Evolutionary conservation across 2,113 vertebrate genomes (phyloP).

Genomic region (Ophthalmolycus amberensis): DNA sequence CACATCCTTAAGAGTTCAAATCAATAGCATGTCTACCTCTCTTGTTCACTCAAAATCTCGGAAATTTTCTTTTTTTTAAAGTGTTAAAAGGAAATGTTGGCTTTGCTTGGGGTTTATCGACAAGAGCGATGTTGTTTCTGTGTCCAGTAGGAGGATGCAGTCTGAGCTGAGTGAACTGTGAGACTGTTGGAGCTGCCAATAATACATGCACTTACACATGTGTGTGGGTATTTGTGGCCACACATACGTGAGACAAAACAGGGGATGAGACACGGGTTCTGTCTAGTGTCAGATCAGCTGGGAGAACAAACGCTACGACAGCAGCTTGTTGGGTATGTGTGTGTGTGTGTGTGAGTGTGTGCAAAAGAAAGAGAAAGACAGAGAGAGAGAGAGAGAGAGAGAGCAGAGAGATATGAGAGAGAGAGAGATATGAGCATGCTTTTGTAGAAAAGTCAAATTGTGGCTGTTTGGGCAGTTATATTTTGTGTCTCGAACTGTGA

Average conservation of each 20-base stretch:
- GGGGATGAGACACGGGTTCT: slow-evolving; percentile 72
- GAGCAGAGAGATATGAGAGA: slow-evolving; percentile 13
- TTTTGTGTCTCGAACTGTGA: not conserved
- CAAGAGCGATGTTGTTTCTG: slow-evolving; percentile 10
- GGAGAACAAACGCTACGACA: slow-evolving; percentile 70
- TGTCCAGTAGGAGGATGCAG: slow-evolving; percentile 28
- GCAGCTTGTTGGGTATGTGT: slow-evolving; percentile 65
- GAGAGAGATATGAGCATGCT: not conserved
- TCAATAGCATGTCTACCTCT: slow-evolving; percentile 6
- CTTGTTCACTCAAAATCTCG: not conserved
- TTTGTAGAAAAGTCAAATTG: slow-evolving; percentile 28
- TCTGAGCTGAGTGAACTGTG: slow-evolving; percentile 37
- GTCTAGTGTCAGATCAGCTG: slow-evolving; percentile 76
- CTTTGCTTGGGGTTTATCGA: slow-evolving; percentile 8
- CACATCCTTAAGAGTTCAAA: slow-evolving; percentile 4
- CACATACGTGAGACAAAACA: slow-evolving; percentile 56
- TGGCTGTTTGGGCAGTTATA: not conserved
- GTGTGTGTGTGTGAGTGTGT: slow-evolving; percentile 10
- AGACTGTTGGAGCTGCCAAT: slow-evolving; percentile 57
- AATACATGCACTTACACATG: slow-evolving; percentile 51
- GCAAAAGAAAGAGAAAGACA: not conserved
- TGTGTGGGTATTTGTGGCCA: slow-evolving; percentile 50
- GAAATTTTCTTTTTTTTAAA: slow-evolving; percentile 5
- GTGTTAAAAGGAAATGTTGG: not conserved
- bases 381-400: not conserved